These are phyloP conservation scores for Ictalurus furcatus DNA, from an alignment of 2,113 vertebrate genomes.

Conservation along the genomic window DNA sequence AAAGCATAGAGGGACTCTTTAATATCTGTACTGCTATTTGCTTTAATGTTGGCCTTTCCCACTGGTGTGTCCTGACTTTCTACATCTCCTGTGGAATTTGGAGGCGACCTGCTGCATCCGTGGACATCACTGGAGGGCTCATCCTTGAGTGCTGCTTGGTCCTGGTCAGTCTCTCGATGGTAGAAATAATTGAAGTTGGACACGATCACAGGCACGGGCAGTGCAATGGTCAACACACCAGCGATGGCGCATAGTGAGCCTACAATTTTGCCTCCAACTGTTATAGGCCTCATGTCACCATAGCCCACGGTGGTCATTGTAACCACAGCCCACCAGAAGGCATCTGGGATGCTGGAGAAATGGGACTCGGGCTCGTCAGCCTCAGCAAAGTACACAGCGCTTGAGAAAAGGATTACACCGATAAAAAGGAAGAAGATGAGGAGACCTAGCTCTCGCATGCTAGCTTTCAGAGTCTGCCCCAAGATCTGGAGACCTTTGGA, in stretches of 20 bases:
- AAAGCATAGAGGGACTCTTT: slow-evolving; percentile 89
- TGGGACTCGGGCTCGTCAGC: slow-evolving; percentile 89
- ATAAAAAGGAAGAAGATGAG: slow-evolving; percentile 99
- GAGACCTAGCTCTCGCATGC: slow-evolving; percentile 92
- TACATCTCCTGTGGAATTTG: slow-evolving; percentile 74
- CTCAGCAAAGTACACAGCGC: slow-evolving; percentile 92
- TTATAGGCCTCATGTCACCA: slow-evolving; percentile 93
- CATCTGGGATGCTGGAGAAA: slow-evolving; percentile 96
- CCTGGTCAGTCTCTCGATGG: slow-evolving; percentile 92
- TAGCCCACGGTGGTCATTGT: slow-evolving; percentile 98
- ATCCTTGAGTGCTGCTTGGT: slow-evolving; percentile 83
- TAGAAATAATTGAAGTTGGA: slow-evolving; percentile 99
- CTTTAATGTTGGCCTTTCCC: slow-evolving; percentile 86
- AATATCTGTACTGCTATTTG: slow-evolving; percentile 86
- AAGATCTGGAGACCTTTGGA: slow-evolving; percentile 96
- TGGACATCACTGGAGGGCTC: slow-evolving; percentile 68
- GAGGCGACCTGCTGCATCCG: slow-evolving; percentile 74
- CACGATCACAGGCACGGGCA: slow-evolving; percentile 94
- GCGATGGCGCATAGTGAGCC: slow-evolving; percentile 95
- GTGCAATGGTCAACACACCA: slow-evolving; percentile 92
- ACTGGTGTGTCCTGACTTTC: slow-evolving; percentile 75
- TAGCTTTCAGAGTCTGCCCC: slow-evolving; percentile 93
- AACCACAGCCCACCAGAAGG: slow-evolving; percentile 98
- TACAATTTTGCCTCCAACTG: slow-evolving; percentile 93
- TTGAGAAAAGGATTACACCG: slow-evolving; percentile 96